Evolutionary conservation across 2,888 invertebrate species (phyloP), one percentile per base, ranked within the genome.

Genomic region (Dermolepida albohirtum): DNA sequence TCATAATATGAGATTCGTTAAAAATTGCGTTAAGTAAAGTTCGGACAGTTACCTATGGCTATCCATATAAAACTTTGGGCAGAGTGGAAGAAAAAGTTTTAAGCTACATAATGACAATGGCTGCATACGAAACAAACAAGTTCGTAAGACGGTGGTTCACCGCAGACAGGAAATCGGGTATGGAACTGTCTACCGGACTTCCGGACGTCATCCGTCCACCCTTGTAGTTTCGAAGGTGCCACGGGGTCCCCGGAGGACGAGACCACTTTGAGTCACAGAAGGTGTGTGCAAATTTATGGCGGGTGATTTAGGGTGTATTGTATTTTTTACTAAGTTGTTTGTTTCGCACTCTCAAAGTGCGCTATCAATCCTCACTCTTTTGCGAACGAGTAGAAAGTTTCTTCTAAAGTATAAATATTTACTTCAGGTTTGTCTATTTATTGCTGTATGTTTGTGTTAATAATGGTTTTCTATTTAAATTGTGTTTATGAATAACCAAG

Each of bases 181-280:
- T 75, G 76, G 69, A 74, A 72, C 73, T 76, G 77, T 78, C 77
- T 75, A 76, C 78, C 78, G 80, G 80, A 80, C 78, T 74, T 79
- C 80, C 79, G 77, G 75, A 75, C 73, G 75, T 72, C 72, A 74
- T 66, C 67, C 73, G 68, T 74, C 76, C 70, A 74, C 76, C 73
- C 74, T 75, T 77, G 78, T 79, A 77, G 78, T 77, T 80, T 78
- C 78, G 75, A 73, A 70, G 80, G 79, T 79, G 78, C 78, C 79
- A 76, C 74, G 74, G 75, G 63, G 74, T 72, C 74, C 76, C 76
- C 75, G 62, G 69, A 73, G 34, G 74, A 55, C 65, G 65, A 29
- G 43, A 52, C 65, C 55, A 47, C 65, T 74, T 72, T 59, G 70
- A 44, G 70, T 59, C 69, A 67, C 73, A 74, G 75, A 72, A 73